Evolutionary conservation across 1,140 invertebrate species (phyloP).

Genomic region (Nephila pilipes): DNA sequence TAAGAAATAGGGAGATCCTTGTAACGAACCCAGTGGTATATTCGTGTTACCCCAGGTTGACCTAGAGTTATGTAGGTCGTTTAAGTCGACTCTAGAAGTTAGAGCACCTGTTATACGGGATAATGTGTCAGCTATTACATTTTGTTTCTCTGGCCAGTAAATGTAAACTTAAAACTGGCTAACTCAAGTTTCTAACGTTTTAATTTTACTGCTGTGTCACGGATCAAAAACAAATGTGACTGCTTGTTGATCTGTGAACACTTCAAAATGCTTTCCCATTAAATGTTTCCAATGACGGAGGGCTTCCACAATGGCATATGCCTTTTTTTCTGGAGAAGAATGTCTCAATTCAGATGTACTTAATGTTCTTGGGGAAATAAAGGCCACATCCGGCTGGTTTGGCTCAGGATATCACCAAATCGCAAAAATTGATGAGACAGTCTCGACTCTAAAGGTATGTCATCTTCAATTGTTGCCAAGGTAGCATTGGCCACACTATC

Average conservation of each 20-base stretch:
- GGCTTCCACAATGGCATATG: constrained; percentile 76
- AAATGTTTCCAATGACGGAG: constrained; percentile 77
- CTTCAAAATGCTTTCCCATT: constrained; percentile 77
- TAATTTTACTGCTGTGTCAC: constrained; percentile 78
- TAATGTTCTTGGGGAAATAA: constrained; percentile 73
- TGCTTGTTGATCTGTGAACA: constrained; percentile 72
- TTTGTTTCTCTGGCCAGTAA: not conserved
- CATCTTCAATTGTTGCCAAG: constrained; percentile 69
- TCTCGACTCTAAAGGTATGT: constrained; percentile 66
- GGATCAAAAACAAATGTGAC: constrained; percentile 76
- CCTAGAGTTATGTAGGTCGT: constrained; percentile 77
- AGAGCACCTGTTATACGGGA: not conserved
- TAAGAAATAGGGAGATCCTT: constrained; percentile 78
- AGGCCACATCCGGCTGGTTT: constrained; percentile 63
- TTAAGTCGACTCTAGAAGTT: not conserved
- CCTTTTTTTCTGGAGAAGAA: constrained; percentile 8
- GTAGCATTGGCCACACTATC: constrained; percentile 25
- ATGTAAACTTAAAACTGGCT: constrained; percentile 45
- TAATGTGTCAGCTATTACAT: too few relatives aligned
- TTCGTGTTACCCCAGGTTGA: constrained; percentile 78
- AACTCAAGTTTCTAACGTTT: constrained; percentile 31
- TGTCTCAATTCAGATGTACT: not conserved
- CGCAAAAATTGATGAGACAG: constrained; percentile 60
- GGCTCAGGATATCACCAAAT: constrained; percentile 74
- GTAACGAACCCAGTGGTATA: constrained; percentile 76